These are phyloP conservation scores for Syngnathus scovelli DNA, from an alignment of 2,113 vertebrate genomes.

Conservation along the genomic window DNA sequence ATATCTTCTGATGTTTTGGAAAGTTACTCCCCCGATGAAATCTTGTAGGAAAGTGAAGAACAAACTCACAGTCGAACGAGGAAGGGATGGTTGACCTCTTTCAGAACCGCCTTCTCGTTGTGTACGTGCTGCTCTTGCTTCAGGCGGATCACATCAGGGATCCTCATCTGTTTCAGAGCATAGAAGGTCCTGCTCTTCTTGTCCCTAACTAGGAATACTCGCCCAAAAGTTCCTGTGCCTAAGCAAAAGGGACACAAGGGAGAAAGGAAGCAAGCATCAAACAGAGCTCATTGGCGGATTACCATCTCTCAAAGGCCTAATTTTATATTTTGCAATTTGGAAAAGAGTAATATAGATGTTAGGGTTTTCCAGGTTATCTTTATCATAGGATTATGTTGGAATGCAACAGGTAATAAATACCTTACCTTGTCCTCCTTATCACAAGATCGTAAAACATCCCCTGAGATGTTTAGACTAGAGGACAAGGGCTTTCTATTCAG, in stretches of 20 bases:
- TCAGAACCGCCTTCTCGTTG: slow-evolving; percentile 91
- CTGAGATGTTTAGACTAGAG: no score
- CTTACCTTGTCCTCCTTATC: no score
- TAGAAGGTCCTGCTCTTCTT: slow-evolving; percentile 76
- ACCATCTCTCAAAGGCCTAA: background rate
- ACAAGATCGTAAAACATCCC: no score
- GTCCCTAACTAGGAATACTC: slow-evolving; percentile 88
- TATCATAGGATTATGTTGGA: no score
- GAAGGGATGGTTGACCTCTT: slow-evolving; percentile 89
- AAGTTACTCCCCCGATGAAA: background rate
- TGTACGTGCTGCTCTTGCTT: slow-evolving; percentile 96
- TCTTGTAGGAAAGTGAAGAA: background rate
- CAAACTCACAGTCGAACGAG: slow-evolving; percentile 87
- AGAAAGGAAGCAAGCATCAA: background rate
- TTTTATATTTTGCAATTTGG: background rate
- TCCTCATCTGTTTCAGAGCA: slow-evolving; percentile 95
- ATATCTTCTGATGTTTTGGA: no score
- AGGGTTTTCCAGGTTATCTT: no score
- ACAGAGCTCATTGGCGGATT: background rate
- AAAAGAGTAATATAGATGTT: no score
- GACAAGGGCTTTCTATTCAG: no score
- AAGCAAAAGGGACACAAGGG: slow-evolving; percentile 2
- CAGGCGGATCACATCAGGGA: slow-evolving; percentile 88
- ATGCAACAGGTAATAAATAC: no score
- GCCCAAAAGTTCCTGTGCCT: slow-evolving; percentile 93